phyloP scores from a whole-genome alignment of 2,797 vertebrate genomes.

The Neosilurus mollespiculum region DNA sequence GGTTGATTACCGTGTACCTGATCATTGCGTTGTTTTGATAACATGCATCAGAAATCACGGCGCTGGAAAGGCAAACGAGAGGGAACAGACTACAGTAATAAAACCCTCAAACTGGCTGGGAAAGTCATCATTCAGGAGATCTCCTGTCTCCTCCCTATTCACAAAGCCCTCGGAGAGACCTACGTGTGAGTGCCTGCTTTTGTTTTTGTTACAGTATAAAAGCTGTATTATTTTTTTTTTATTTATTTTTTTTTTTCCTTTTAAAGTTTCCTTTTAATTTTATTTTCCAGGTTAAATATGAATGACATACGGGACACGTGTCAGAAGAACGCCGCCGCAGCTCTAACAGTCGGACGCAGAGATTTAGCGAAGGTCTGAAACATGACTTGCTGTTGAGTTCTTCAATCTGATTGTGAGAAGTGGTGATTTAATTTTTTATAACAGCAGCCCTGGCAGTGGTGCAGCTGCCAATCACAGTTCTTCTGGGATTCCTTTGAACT shows the following conservation, averaged over 20 bases:
- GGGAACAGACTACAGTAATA: conserved; percentile 78
- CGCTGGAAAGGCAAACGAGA: conserved; percentile 94
- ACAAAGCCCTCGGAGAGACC: conserved; percentile 88
- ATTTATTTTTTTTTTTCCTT: background rate
- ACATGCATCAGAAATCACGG: conserved; percentile 84
- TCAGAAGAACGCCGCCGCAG: conserved; percentile 89
- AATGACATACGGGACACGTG: conserved; percentile 94
- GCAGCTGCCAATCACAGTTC: too few relatives aligned
- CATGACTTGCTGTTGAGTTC: background rate
- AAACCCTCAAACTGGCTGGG: conserved; percentile 91
- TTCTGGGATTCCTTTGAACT: too few relatives aligned
- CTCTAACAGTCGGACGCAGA: conserved; percentile 83
- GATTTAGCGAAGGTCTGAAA: conserved; percentile 88
- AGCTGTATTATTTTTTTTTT: background rate
- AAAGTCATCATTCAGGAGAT: conserved; percentile 97
- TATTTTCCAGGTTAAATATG: conserved; percentile 80
- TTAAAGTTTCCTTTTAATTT: conserved; percentile 34
- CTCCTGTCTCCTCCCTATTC: conserved; percentile 90
- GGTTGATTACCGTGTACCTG: background rate
- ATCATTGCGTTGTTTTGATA: background rate
- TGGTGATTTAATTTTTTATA: background rate
- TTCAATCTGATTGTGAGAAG: background rate
- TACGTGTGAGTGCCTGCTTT: conserved; percentile 85
- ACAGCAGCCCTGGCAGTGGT: background rate
- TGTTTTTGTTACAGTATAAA: background rate